Evolutionary conservation across 2,888 invertebrate species (phyloP), one percentile per base, ranked within the genome.

Genomic region (Petrolisthes cinctipes): DNA sequence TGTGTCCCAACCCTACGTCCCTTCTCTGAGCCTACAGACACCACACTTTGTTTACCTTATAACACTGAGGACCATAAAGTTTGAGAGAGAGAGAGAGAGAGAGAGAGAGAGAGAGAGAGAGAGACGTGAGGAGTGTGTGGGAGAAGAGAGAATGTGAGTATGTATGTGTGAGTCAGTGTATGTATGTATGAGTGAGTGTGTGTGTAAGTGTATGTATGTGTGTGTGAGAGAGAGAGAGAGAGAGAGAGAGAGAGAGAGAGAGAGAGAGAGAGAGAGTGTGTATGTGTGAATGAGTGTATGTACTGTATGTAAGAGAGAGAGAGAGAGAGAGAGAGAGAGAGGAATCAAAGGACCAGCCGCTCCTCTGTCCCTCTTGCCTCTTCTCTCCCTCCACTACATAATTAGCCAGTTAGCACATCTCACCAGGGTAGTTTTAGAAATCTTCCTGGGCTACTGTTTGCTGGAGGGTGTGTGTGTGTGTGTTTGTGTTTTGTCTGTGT

Each of bases 331-430:
- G 61, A 4, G 37, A 14, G 57, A 80, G 80, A 80, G n/a, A 17
- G 57, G 61, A 54, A 80, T 11, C 23, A 80, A 57, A 80, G 61
- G 37, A 37, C 82, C 37, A 37, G 37, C 37, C 37, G 37, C 37
- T 1, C 37, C 37, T 37, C 37, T 37, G 37, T 37, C 37, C 37
- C 37, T 37, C 80, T 54, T 81, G 71, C 37, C 71, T 66, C 85
- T 23, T 51, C 71, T 23, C 86, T 73, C 37, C 86, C 85, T 57
- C 71, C 53, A 85, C 80, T 66, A 79, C 81, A 82, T 86, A 85
- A 86, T 86, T 81, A 86, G 53, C 86, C 86, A 61, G 71, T 86
- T 86, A 86, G 86, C 86, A 86, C 86, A 57, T 86, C 86, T 86
- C 61, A 81, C 82, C 1, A 3, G 85, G 61, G 75, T 57, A 86